Base-by-base conservation (phyloP, 2,113 vertebrate genomes). In the Cochlearius cochlearius region DNA sequence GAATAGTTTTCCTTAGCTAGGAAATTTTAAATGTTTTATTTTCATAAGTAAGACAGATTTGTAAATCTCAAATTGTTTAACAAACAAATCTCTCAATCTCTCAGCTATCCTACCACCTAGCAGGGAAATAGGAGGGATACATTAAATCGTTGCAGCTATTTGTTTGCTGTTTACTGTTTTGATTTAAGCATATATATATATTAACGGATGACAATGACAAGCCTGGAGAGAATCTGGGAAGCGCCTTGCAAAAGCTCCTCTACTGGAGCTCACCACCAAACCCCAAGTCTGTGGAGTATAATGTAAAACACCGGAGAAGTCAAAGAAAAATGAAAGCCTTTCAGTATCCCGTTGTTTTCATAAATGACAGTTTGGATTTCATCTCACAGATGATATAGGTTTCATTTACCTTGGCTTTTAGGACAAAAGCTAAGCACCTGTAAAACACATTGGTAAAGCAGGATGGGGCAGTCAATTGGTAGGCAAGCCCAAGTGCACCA, bases 141-240 rank as follows among this genome's bases (percentile, higher is more conserved):
- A 19, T 84, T 74, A 95, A 85, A 91, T 63, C 71, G 38, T 77
- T 76, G 68, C 67, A 89, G 39, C 45, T 84, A 12, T 85, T 94
- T 96, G 12, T 72, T 96, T 95, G 45, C 25, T 83, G 27, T 94
- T 95, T 91, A 36, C 30, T 56, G 4, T 85, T 95, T 94, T 94
- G 36, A 92, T 93, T 93, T 81, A 38, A 16, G 1, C 34, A 52
- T 67, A 52, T 67, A 52, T 73, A 81, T 80, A 39, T 92, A 97
- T 93, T 67, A 72, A 89, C 27, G 34, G 18, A 78, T 69, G 50
- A 55, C 62, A 92, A 19, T 72, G 56, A 77, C n/a, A 58, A 62
- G 36, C 38, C 69, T 62, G 60, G 58, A 90, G 60, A 91, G n/a
- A 94, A 88, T 69, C 68, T 94, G 90, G 36, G 43, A 86, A 92